Percentiles rank a stretch among this genome's conserved stretches.
phyloP scores from a whole-genome alignment of 2,888 invertebrate species.

The Sylvicola fuscatus region DNA sequence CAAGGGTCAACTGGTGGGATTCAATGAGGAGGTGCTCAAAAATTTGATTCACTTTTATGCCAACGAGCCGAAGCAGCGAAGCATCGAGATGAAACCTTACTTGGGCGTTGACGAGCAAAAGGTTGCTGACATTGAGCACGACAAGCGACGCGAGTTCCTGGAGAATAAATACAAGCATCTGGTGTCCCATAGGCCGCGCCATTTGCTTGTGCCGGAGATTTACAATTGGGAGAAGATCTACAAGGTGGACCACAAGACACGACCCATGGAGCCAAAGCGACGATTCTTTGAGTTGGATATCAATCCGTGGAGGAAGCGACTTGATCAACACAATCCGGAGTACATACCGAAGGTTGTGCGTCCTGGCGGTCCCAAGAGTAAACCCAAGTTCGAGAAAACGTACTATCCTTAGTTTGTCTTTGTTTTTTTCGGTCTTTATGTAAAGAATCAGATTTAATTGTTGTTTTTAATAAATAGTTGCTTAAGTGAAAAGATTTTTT shows the following conservation, averaged over 20 bases:
- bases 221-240: constrained; percentile 71
- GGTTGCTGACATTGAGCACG: constrained; percentile 46
- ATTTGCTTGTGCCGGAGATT: constrained; percentile 37
- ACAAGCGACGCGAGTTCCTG: constrained; percentile 45
- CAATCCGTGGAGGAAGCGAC: constrained; percentile 37
- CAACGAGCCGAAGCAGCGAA: constrained; percentile 41
- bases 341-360: constrained; percentile 51
- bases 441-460: not conserved
- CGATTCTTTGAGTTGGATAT: constrained; percentile 48
- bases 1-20: constrained; percentile 43
- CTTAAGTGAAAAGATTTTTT: too few relatives aligned
- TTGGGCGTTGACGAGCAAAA: constrained; percentile 34
- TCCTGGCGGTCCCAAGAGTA: constrained; percentile 34
- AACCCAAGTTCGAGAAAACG: constrained; percentile 40
- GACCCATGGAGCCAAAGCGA: constrained; percentile 43
- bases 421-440: not conserved
- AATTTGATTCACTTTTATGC: constrained; percentile 52
- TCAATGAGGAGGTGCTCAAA: constrained; percentile 61
- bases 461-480: too few relatives aligned
- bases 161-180: constrained; percentile 47
- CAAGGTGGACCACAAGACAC: constrained; percentile 45
- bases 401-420: constrained; percentile 36
- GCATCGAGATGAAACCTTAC: constrained; percentile 49
- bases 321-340: constrained; percentile 41
- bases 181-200: constrained; percentile 40